Percentiles rank a stretch among this genome's conserved stretches.
These are phyloP conservation scores for Camponotus floridanus DNA, from an alignment of 1,140 invertebrate species.

Conservation along the genomic window DNA sequence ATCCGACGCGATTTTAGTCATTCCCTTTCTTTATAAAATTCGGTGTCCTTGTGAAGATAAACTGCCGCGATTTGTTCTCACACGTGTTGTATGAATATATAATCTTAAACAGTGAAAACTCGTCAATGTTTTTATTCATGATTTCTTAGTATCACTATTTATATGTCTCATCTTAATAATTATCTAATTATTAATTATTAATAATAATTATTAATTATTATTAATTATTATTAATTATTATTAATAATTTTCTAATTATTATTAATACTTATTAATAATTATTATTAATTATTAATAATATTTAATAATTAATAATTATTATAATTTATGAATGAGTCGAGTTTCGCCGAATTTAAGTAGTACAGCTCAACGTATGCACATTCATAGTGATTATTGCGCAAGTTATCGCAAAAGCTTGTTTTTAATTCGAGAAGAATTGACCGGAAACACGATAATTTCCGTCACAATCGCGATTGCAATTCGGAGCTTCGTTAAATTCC, in stretches of 20 bases:
- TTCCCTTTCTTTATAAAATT: conserved; percentile 40
- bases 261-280: background rate
- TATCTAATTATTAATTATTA: background rate
- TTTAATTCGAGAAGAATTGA: conserved; percentile 6
- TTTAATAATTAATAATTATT: background rate
- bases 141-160: background rate
- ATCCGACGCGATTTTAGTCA: conserved; percentile 9
- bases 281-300: background rate
- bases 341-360: background rate
- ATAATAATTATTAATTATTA: background rate
- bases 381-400: background rate
- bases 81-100: background rate
- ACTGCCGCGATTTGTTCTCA: background rate
- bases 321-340: background rate
- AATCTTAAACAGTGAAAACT: background rate
- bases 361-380: background rate
- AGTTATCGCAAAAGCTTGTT: background rate
- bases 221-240: background rate
- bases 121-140: background rate
- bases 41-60: background rate
- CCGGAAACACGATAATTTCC: background rate
- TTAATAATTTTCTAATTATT: no score
- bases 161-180: background rate
- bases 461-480: background rate
- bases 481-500: background rate